Conservation (phyloP, 1,140 invertebrate species). For the Apis laboriosa region DNA sequence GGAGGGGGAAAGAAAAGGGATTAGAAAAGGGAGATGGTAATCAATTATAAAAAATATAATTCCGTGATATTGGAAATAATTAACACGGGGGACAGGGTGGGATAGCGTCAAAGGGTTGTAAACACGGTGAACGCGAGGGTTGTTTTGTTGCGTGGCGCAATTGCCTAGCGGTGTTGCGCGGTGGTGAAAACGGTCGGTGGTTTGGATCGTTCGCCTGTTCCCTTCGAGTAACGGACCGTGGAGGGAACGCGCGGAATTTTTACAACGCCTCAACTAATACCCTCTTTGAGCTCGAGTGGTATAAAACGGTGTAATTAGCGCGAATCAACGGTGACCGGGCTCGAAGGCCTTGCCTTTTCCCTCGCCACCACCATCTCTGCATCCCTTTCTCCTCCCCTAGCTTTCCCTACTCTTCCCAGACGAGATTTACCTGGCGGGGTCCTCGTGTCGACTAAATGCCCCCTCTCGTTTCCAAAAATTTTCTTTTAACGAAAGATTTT, state of each 20-base stretch:
- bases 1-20: too few relatives aligned
- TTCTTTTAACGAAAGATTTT: too few relatives aligned
- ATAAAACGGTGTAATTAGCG: conserved; percentile 50
- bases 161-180: conserved; percentile 36
- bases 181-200: not conserved
- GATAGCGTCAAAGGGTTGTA: conserved; percentile 29
- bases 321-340: conserved; percentile 49
- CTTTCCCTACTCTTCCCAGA: not conserved
- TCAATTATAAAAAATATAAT: conserved; percentile 27
- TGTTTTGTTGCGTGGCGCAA: conserved; percentile 34
- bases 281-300: conserved; percentile 49
- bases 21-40: too few relatives aligned
- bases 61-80: conserved; percentile 36
- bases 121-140: conserved; percentile 32
- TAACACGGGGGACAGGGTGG: not conserved
- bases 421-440: not conserved
- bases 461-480: too few relatives aligned
- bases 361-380: not conserved
- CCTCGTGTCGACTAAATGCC: not conserved
- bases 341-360: conserved; percentile 34
- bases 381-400: not conserved
- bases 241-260: conserved; percentile 41
- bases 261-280: conserved; percentile 50
- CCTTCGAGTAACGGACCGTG: conserved; percentile 32
- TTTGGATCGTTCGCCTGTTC: conserved; percentile 23